phyloP scores from a whole-genome alignment of 37 sponge, comb jelly and placozoan genomes.

The Beroe ovata region DNA sequence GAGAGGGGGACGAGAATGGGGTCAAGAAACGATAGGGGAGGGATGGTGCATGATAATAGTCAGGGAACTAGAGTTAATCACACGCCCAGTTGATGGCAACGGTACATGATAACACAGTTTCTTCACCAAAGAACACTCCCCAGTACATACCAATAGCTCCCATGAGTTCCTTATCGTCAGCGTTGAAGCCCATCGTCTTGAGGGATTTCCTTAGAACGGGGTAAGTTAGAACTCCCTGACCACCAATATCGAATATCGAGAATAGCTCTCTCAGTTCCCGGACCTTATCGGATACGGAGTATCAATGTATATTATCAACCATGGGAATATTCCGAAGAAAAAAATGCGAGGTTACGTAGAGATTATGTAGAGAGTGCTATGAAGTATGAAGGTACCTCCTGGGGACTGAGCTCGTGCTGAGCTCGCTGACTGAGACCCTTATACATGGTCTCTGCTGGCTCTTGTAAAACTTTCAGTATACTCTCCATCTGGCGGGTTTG shows the following conservation, averaged over 20 bases:
- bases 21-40: background rate
- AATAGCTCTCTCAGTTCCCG: constrained; percentile 57
- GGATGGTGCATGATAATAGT: too few species aligned
- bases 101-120: too few species aligned
- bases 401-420: constrained; percentile 62
- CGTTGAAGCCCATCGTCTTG: constrained; percentile 40
- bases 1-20: background rate
- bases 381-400: background rate
- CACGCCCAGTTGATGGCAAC: too few species aligned
- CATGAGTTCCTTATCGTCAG: constrained; percentile 52
- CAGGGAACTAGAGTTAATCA: too few species aligned
- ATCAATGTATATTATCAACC: too few species aligned
- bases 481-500: constrained; percentile 50
- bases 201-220: constrained; percentile 62
- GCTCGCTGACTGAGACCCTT: constrained; percentile 63
- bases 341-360: background rate
- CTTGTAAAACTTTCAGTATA: constrained; percentile 55
- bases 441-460: constrained; percentile 63
- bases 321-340: too few species aligned
- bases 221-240: background rate
- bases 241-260: constrained; percentile 58
- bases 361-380: background rate
- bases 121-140: too few species aligned
- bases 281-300: too few species aligned
- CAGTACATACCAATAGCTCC: constrained; percentile 62